These are phyloP conservation scores for Gnathonemus longibarbis DNA, from an alignment of 2,113 vertebrate genomes.

Conservation along the genomic window DNA sequence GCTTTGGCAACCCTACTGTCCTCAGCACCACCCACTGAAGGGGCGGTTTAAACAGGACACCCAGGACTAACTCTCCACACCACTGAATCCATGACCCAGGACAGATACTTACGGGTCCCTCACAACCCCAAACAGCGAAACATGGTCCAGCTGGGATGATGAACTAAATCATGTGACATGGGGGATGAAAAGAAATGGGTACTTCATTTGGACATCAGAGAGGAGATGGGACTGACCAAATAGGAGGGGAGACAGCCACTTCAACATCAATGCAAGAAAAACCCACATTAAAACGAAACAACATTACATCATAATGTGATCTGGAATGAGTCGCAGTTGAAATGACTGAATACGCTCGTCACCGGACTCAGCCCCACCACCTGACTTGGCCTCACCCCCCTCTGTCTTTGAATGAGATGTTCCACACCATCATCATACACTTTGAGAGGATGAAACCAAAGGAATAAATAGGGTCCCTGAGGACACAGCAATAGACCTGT, in stretches of 20 bases:
- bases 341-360: neutral
- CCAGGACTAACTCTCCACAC: neutral
- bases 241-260: neutral
- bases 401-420: neutral
- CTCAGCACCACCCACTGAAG: neutral
- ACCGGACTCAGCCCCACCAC: neutral
- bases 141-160: neutral
- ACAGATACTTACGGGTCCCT: neutral
- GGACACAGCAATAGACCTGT: neutral
- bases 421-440: neutral
- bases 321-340: neutral
- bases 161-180: neutral
- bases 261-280: neutral
- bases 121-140: neutral
- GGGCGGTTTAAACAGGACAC: neutral
- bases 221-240: neutral
- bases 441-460: neutral
- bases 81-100: neutral
- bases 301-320: neutral
- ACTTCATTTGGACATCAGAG: neutral
- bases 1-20: neutral
- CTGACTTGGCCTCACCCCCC: neutral
- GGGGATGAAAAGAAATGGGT: neutral
- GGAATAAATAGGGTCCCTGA: neutral
- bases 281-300: neutral